Evolutionary conservation across 2,113 vertebrate genomes (phyloP), one percentile per base, ranked within the genome.

Genomic region (Galemys pyrenaicus): DNA sequence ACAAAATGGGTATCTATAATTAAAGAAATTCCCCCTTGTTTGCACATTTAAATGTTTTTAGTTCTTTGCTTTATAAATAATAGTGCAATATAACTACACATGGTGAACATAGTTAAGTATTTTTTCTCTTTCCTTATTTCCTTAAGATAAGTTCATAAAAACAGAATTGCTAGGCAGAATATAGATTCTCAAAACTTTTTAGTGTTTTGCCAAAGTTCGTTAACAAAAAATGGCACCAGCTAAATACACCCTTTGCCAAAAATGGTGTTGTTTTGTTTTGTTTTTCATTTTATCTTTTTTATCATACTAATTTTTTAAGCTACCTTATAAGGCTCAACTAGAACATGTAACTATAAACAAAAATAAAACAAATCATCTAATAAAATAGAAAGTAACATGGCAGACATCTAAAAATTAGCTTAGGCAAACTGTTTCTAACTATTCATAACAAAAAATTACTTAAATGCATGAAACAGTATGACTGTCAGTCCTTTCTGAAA

Each of bases 381-480:
- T 71, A 85, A 94, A 88, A 19, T 91, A 58, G 93, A 94, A 92
- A 95, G 6, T 13, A 46, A 54, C 32, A 17, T 80, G 51, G 13
- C 22, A 49, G 65, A 87, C n/a, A 84, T 87, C 71, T 81, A 70
- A 91, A 87, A 49, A 62, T 85, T 65, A 86, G 17, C 60, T 91
- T 89, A 70, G 16, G 71, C 79, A 82, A 75, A 32, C 62, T 71
- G 17, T 87, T 96, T 87, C 68, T 80, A 89, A 92, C 88, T 86
- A 86, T 20, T 92, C 58, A 41, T 68, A 74, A 86, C 2, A n/a
- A 90, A 96, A 91, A 83, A 74, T 9, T 81, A 91, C 22, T 19
- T 65, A 70, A 62, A 60, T 87, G 46, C 9, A 58, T 94, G 83
- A 95, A 89, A 93, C 51, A 79, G 41, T 64, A 75, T 86, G 41